A percentile compares a stretch with the other conserved stretches of the same genome.
Evolutionary conservation across 2,113 vertebrate genomes (phyloP).

Genomic region (Meles meles): DNA sequence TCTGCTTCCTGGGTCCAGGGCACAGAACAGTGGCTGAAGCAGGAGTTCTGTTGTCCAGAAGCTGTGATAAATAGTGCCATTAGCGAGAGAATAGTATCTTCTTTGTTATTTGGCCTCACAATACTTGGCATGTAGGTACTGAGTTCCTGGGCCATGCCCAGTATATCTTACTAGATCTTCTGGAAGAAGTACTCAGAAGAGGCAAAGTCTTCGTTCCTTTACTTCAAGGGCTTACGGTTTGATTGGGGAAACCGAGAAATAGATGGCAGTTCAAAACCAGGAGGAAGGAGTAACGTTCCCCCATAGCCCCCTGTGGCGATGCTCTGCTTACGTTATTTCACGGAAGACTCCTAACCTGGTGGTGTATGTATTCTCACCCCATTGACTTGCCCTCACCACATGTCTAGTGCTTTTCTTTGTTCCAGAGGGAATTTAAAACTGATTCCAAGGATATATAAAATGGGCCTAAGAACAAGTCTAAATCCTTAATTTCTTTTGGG

Average conservation of each 20-base stretch:
- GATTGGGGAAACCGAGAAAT: background rate
- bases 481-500: background rate
- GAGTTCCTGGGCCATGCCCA: background rate
- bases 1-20: background rate
- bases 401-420: background rate
- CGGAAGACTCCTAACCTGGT: background rate
- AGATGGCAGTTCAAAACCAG: background rate
- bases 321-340: background rate
- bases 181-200: background rate
- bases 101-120: background rate
- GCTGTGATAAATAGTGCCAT: background rate
- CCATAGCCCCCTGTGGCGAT: background rate
- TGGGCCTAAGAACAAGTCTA: background rate
- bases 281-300: background rate
- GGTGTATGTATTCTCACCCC: background rate
- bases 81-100: background rate
- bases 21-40: background rate
- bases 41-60: background rate
- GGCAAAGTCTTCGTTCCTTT: background rate
- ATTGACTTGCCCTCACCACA: background rate
- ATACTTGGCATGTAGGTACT: background rate
- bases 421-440: background rate
- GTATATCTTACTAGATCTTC: background rate
- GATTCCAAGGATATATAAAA: background rate
- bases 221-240: background rate